Percentiles rank a stretch among this genome's conserved stretches.
These are phyloP conservation scores for Antigone vipio DNA, from an alignment of 2,113 vertebrate species.

Conservation along the genomic window DNA sequence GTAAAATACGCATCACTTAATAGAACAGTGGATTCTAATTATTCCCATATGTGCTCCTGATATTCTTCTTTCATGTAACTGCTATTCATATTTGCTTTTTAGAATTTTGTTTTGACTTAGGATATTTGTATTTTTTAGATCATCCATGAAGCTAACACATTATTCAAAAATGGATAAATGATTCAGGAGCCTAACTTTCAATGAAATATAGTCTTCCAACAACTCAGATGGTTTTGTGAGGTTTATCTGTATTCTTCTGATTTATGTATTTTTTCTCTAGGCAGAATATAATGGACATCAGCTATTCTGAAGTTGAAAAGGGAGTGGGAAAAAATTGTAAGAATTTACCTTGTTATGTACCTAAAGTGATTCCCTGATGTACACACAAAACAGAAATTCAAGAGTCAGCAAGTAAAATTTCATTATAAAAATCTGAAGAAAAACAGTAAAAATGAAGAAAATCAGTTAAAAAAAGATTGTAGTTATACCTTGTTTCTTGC, in stretches of 20 bases:
- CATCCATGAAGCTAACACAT: neutral
- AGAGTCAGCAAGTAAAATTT: neutral
- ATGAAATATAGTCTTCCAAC: neutral
- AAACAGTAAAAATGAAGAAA: neutral
- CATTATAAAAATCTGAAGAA: neutral
- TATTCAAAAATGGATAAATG: neutral
- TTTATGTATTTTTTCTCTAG: neutral
- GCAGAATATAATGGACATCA: neutral
- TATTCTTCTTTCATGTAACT: neutral
- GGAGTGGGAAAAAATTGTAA: neutral
- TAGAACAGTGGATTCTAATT: neutral
- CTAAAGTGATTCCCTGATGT: neutral
- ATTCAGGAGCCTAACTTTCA: neutral
- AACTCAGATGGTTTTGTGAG: neutral
- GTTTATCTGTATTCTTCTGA: neutral
- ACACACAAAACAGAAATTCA: neutral
- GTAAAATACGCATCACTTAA: neutral
- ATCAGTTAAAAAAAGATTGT: neutral
- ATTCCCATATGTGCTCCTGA: neutral
- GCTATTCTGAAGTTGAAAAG: neutral
- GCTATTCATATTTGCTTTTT: neutral
- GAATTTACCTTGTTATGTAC: neutral
- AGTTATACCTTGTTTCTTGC: constrained; percentile 63
- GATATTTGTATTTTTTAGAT: neutral
- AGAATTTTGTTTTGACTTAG: neutral